A percentile compares a stretch with the other conserved stretches of the same genome.
Evolutionary conservation across 2,797 vertebrate genomes (phyloP).

Genomic region (Propithecus deckenii): DNA sequence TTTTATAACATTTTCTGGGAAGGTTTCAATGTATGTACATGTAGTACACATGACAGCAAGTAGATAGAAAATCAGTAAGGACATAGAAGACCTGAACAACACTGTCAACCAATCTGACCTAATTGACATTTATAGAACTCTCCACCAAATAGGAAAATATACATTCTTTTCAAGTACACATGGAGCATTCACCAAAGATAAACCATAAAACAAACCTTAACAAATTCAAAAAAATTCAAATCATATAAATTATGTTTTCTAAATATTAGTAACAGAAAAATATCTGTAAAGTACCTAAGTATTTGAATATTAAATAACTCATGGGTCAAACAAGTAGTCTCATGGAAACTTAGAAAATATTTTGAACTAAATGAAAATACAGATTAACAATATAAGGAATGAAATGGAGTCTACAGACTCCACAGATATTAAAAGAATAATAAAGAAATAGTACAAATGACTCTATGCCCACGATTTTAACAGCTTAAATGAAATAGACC

Average conservation of each 20-base stretch:
- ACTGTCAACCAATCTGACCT: background rate
- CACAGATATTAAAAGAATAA: background rate
- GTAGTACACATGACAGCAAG: background rate
- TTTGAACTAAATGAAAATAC: background rate
- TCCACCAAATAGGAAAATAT: background rate
- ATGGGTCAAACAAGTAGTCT: background rate
- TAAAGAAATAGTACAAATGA: background rate
- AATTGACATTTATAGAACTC: background rate
- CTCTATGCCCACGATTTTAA: background rate
- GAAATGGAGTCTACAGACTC: background rate
- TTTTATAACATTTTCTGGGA: background rate
- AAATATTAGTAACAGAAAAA: slow-evolving; percentile 12
- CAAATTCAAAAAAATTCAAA: background rate
- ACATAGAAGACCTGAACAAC: background rate
- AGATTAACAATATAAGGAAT: background rate
- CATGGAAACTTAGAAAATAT: background rate
- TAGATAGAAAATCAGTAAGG: background rate
- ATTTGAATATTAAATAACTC: background rate
- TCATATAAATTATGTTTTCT: background rate
- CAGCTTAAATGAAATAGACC: background rate
- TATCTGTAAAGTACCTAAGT: background rate
- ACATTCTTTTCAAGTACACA: background rate
- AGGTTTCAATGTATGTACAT: background rate
- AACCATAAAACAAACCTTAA: background rate
- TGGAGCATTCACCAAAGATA: background rate